A percentile compares a stretch with the other conserved stretches of the same genome.
phyloP scores from a whole-genome alignment of 2,797 vertebrate species.

The Alectoris magna region DNA sequence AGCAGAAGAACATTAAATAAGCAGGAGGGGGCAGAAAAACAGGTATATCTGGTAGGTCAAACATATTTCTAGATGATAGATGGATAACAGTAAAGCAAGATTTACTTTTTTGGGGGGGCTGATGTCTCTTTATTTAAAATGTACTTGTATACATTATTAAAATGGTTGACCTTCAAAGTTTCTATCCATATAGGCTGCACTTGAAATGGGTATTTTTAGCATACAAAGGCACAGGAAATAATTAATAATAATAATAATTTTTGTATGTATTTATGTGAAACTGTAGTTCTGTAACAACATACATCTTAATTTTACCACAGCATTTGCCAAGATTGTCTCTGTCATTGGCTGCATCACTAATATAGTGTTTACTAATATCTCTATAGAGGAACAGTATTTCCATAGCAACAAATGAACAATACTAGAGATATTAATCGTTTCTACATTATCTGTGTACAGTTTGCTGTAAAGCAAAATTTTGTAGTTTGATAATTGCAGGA shows the following conservation, averaged over 20 bases:
- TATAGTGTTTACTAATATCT: conserved; percentile 75
- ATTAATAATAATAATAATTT: background rate
- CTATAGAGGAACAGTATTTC: conserved; percentile 70
- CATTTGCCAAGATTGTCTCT: conserved; percentile 62
- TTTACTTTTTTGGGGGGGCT: background rate
- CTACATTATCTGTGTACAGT: conserved; percentile 72
- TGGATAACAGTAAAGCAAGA: background rate
- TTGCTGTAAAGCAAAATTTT: conserved; percentile 74
- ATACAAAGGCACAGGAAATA: background rate
- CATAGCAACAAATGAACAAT: conserved; percentile 82
- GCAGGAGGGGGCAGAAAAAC: background rate
- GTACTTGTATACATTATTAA: background rate
- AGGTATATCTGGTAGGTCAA: background rate
- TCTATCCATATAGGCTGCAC: background rate
- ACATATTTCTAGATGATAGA: background rate
- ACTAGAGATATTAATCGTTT: conserved; percentile 75
- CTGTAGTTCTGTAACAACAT: conserved; percentile 28
- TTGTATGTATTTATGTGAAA: background rate
- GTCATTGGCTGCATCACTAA: conserved; percentile 65
- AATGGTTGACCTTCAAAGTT: background rate
- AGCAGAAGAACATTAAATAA: background rate
- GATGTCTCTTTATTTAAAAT: background rate
- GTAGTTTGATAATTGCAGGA: conserved; percentile 77
- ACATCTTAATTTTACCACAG: conserved; percentile 42
- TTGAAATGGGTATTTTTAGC: background rate